Conservation (phyloP, 2,797 vertebrate genomes). For the Galago senegalensis region DNA sequence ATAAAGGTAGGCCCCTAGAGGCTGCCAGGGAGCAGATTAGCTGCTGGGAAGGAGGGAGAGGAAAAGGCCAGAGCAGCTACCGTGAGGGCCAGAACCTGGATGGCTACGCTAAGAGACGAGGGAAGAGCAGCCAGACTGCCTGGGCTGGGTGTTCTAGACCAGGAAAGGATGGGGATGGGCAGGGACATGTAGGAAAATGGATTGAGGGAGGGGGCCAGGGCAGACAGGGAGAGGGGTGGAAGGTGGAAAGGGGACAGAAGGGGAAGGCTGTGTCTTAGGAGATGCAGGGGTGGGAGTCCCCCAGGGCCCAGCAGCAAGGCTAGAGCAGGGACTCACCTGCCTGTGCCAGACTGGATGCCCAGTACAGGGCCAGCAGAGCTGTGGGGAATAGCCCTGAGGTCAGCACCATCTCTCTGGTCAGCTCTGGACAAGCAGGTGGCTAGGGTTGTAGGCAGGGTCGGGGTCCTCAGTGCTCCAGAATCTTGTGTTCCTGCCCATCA, state of each 20-base stretch:
- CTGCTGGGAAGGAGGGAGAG: accelerated
- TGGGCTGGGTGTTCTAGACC: not conserved
- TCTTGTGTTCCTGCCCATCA: not conserved
- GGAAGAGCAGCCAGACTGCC: accelerated
- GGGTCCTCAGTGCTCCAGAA: not conserved
- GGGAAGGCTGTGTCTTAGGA: accelerated
- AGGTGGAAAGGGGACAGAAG: not conserved
- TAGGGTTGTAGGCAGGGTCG: accelerated
- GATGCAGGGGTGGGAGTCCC: accelerated
- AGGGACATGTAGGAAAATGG: not conserved
- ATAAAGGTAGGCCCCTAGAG: accelerated
- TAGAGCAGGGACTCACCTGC: slow-evolving; percentile 67
- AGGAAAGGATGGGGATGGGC: not conserved
- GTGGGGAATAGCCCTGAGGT: not conserved
- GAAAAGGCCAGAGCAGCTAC: accelerated
- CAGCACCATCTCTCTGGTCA: not conserved
- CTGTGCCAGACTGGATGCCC: not conserved
- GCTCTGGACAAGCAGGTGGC: not conserved
- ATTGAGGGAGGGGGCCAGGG: accelerated
- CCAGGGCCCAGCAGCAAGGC: not conserved
- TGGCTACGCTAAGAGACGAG: not conserved
- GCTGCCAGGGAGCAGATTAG: not conserved
- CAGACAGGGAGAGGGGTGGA: not conserved
- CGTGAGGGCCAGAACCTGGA: not conserved
- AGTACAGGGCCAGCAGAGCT: slow-evolving; percentile 68